Base-by-base conservation (phyloP, 2,797 vertebrate genomes). In the Pteronotus mesoamericanus region DNA sequence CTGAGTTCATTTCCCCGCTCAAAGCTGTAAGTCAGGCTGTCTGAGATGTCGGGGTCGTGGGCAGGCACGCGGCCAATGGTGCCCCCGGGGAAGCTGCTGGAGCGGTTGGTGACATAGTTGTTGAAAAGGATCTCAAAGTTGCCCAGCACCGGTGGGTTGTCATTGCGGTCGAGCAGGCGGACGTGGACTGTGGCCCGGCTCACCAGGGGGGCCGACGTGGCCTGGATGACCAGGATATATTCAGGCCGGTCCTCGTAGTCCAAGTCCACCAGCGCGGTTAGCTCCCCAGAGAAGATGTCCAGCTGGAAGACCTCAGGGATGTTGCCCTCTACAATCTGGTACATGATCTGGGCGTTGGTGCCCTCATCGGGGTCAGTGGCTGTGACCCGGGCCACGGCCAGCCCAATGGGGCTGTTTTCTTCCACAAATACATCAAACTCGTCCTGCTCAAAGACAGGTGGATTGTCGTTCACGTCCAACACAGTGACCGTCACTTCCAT, bases 101-200 rank as follows among this genome's bases (percentile, higher is more conserved):
- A 99, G 71, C 98, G 99, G 96, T 99, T 99, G 1, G 99, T 99
- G 86, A 99, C 99, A 0, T 99, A 99, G 97, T 99, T 99, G 98
- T 99, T 99, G 98, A 99, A 99, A 95, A 99, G 99, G 88, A 99
- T 99, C 98, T 99, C 99, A 15, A 99, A 99, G 98, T 99, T 99
- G 96, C 99, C 99, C 18, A 99, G 99, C 10, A 99, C 97, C 0
- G 99, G 99, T 1, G 99, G 95, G 82, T 99, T 99, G 98, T 99
- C 99, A 0, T 99, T 99, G 97, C 98, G 98, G 95, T 99, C 99
- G 0, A 99, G 97, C 2, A 99, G 99, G 95, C 99, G 99, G 88
- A 99, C 98, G 57, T 99, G 99, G 82, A 99, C 98, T 0, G 99
- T 99, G 94, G 99, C 99, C 5, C 99, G 98, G 98, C 99, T 99